Evolutionary conservation across 1,140 invertebrate genomes (phyloP).

Genomic region (roundworm (Caenorhabditis elegans)): WBcel235 BX284604.4:2526501-2527000

Average conservation of each 20-base stretch:
- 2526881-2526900: neutral
- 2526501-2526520: too few species aligned
- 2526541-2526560: too few species aligned
- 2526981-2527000: too few species aligned
- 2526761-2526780: slow-evolving; percentile 44
- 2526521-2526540: too few species aligned
- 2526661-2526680: slow-evolving; percentile 19
- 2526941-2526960: too few species aligned
- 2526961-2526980: too few species aligned
- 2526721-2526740: slow-evolving; percentile 41
- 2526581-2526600: neutral
- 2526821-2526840: slow-evolving; percentile 36
- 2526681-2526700: slow-evolving; percentile 41
- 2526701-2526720: slow-evolving; percentile 47
- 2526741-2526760: slow-evolving; percentile 44
- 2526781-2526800: slow-evolving; percentile 48
- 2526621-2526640: neutral
- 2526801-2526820: neutral
- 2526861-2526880: neutral
- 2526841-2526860: slow-evolving; percentile 37
- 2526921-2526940: too few species aligned
- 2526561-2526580: too few species aligned
- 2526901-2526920: too few species aligned
- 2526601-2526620: slow-evolving; percentile 20
- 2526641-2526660: neutral